These are phyloP conservation scores for Empidonax traillii DNA, from an alignment of 2,113 vertebrate species.

Conservation along the genomic window DNA sequence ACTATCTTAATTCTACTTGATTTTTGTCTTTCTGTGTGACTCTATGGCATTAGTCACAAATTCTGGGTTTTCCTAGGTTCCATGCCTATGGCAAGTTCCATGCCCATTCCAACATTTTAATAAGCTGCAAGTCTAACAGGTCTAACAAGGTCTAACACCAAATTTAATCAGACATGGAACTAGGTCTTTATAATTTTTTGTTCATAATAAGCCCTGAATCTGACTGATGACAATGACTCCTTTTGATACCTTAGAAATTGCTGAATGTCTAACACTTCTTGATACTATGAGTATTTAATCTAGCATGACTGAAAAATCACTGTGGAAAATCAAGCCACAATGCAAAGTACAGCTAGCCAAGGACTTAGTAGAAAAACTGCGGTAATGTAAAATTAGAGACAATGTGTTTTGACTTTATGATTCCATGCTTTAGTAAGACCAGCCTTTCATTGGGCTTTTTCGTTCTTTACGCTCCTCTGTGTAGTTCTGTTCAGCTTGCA, in stretches of 20 bases:
- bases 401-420: neutral
- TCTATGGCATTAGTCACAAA: neutral
- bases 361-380: neutral
- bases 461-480: neutral
- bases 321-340: neutral
- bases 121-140: neutral
- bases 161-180: neutral
- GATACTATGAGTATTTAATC: neutral
- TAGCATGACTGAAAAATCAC: neutral
- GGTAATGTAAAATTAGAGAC: neutral
- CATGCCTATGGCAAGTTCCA: neutral
- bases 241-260: neutral
- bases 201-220: neutral
- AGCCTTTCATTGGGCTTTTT: neutral
- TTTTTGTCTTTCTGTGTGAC: neutral
- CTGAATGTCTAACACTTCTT: neutral
- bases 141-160: neutral
- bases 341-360: neutral
- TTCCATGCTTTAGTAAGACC: neutral
- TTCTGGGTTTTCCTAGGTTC: neutral
- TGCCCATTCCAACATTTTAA: neutral
- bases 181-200: neutral
- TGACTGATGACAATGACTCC: neutral
- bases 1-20: neutral
- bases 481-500: neutral